Evolutionary conservation across 2,113 vertebrate species (phyloP).

Genomic region (Aspiorhynchus laticeps): DNA sequence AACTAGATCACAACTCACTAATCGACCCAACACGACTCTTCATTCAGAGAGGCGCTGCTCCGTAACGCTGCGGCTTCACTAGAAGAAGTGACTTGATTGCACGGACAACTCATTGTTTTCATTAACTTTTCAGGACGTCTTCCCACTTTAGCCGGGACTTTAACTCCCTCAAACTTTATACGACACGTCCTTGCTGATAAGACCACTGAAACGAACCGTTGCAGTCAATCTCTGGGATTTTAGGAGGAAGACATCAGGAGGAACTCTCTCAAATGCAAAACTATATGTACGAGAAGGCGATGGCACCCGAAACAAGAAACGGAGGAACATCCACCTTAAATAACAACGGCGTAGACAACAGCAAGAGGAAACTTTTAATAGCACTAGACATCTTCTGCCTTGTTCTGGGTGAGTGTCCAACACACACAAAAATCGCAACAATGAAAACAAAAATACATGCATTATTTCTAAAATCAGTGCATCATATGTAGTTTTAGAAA

Average conservation of each 20-base stretch:
- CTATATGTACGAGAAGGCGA: constrained; percentile 97
- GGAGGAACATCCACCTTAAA: constrained; percentile 89
- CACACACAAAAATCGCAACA: background rate
- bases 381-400: constrained; percentile 93
- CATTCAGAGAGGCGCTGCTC: background rate
- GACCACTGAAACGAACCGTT: background rate
- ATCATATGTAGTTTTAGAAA: background rate
- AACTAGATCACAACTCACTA: background rate
- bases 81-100: constrained; percentile 22
- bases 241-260: constrained; percentile 54
- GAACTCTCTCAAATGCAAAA: constrained; percentile 86
- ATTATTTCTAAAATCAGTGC: background rate
- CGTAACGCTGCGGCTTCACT: background rate
- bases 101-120: constrained; percentile 42
- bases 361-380: constrained; percentile 87
- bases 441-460: background rate
- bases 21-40: constrained; percentile 18
- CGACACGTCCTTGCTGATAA: constrained; percentile 56
- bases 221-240: constrained; percentile 59
- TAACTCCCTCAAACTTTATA: constrained; percentile 43
- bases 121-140: constrained; percentile 55
- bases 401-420: constrained; percentile 85
- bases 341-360: constrained; percentile 81
- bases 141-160: constrained; percentile 29
- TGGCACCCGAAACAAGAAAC: constrained; percentile 93